These are phyloP conservation scores for Hedya salicella DNA, from an alignment of 2,888 invertebrate species.

Conservation along the genomic window DNA sequence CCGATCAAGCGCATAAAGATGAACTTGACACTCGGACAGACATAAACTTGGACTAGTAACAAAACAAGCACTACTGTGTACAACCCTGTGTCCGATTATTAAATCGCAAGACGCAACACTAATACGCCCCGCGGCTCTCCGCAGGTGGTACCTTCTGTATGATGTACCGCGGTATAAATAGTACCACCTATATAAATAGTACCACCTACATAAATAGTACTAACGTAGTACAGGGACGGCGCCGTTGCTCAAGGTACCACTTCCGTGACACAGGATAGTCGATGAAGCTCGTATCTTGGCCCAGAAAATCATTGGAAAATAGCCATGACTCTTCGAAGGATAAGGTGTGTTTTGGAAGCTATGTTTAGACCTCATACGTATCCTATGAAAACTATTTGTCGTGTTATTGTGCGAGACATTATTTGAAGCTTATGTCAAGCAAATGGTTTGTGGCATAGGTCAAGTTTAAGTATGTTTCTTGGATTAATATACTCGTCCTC, in stretches of 20 bases:
- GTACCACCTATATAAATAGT: constrained; percentile 14
- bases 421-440: constrained; percentile 27
- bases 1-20: constrained; percentile 14
- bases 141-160: constrained; percentile 41
- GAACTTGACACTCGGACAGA: constrained; percentile 8
- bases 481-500: constrained; percentile 16
- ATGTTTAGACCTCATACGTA: neutral
- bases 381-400: constrained; percentile 7
- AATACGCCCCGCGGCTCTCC: constrained; percentile 46
- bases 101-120: constrained; percentile 48
- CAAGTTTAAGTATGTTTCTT: constrained; percentile 20
- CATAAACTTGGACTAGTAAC: constrained; percentile 13
- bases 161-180: constrained; percentile 39
- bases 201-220: constrained; percentile 22
- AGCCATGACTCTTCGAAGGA: neutral
- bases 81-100: constrained; percentile 44
- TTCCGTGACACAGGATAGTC: constrained; percentile 13
- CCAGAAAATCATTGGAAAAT: neutral
- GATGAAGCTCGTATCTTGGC: constrained; percentile 14
- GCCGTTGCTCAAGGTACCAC: constrained; percentile 28
- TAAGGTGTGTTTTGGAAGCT: neutral
- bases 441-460: constrained; percentile 23
- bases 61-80: constrained; percentile 29
- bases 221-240: neutral
- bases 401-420: constrained; percentile 22